Conservation (phyloP, 2,888 invertebrate genomes). For the Myopa tessellatipennis region DNA sequence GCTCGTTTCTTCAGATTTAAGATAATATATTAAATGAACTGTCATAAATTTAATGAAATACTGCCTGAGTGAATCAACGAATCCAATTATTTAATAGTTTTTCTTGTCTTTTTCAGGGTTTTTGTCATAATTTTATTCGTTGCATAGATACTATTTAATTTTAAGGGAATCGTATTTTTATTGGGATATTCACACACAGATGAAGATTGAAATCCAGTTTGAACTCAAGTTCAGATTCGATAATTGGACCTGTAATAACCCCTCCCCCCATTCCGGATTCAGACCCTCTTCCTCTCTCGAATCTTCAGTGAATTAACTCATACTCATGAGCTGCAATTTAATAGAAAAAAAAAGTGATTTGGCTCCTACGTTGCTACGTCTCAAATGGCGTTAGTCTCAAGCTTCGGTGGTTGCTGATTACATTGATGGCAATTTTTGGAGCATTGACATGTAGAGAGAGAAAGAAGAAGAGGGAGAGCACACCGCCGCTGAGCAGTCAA, state of each 20-base stretch:
- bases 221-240: background rate
- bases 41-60: no score
- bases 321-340: conserved; percentile 23
- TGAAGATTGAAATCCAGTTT: background rate
- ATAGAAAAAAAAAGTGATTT: background rate
- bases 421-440: background rate
- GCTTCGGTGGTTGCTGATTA: conserved; percentile 42
- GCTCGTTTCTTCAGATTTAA: no score
- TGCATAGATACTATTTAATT: no score
- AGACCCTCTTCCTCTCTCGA: background rate
- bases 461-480: background rate
- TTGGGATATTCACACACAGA: background rate
- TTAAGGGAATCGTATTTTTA: no score
- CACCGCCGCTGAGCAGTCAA: background rate
- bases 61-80: no score
- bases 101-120: no score
- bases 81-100: no score
- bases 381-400: conserved; percentile 30
- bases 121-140: no score
- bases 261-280: background rate
- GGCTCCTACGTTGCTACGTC: no score
- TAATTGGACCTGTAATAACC: background rate
- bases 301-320: conserved; percentile 27
- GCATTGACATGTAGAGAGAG: conserved; percentile 3
- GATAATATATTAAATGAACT: no score